These are phyloP conservation scores for Hypotaenidia philippensis DNA, from an alignment of 2,797 vertebrate genomes.

Conservation along the genomic window DNA sequence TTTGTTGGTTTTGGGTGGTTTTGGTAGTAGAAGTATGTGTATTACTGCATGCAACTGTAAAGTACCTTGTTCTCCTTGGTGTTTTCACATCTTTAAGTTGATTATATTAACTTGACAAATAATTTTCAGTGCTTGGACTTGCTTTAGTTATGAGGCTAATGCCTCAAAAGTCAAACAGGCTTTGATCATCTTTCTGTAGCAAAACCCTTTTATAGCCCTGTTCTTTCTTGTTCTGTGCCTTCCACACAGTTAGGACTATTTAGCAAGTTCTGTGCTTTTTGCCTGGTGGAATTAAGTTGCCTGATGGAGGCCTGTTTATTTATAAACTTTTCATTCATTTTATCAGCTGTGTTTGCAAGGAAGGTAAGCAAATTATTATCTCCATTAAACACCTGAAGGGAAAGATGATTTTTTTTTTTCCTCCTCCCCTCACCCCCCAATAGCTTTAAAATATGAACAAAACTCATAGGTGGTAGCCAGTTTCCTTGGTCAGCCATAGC, in stretches of 20 bases:
- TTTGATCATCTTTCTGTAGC: not conserved
- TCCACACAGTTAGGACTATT: not conserved
- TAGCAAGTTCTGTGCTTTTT: not conserved
- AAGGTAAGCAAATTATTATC: slow-evolving; percentile 8
- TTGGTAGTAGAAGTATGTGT: not conserved
- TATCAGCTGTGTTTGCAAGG: not conserved
- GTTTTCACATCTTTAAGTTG: slow-evolving; percentile 17
- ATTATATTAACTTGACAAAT: slow-evolving; percentile 12
- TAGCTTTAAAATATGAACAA: not conserved
- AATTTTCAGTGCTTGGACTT: not conserved
- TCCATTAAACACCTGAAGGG: not conserved
- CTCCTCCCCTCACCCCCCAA: not conserved
- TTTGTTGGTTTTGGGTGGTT: not conserved
- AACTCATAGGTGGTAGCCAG: not conserved
- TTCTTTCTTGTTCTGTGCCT: not conserved
- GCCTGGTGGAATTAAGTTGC: not conserved
- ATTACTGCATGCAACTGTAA: slow-evolving; percentile 3
- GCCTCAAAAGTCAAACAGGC: slow-evolving; percentile 13
- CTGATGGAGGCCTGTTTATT: not conserved
- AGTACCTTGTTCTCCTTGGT: slow-evolving; percentile 21
- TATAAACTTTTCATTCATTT: not conserved
- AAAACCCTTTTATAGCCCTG: not conserved
- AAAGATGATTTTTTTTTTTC: not conserved
- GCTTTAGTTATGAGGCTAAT: not conserved
- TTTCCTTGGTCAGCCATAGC: not conserved